Base-by-base conservation (phyloP, 1,140 invertebrate species). In the Battus philenor region DNA sequence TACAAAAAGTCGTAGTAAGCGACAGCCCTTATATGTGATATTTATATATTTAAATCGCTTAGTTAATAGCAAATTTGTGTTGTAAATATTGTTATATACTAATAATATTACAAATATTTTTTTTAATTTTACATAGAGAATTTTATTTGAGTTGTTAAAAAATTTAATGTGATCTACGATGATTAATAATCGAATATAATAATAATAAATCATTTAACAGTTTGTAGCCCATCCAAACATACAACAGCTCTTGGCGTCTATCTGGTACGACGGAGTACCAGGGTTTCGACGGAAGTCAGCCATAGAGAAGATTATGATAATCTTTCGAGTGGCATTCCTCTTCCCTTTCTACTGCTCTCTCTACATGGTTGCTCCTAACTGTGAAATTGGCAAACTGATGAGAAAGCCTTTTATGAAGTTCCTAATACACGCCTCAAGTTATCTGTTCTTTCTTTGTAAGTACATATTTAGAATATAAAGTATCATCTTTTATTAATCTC, bases 401-500 rank as follows among this genome's bases (percentile, higher is more conserved):
- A 89, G 93, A 51, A 94, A 94, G 65, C 96, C 96, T 0, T 97
- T 98, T 71, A 95, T 98, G 91, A 98, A 98, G 80, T 98, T 98
- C 77, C 89, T 98, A 47, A 93, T 94, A 45, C 95, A 98, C 68
- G 94, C 95, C 0, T 93, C 94, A 0, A 96, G 95, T 8, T 98
- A 98, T 79, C 86, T 97, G 24, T 96, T 97, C 82, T 98, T 97
- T 77, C 87, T 98, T 27, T 86, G 95, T 96, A 73, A 90, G 91
- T 90, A 57, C n/a, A n/a, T 20, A 20, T 20, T 20, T 6, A 3
- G 18, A 20, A 20, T 3, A 2, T 20, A 20, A n/a, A n/a, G n/a
- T n/a, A n/a, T n/a, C n/a, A n/a, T n/a, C n/a, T 20, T 20, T 20
- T 20, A 20, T 20, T 3, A 20, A 20, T 20, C 18, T 20, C 18